phyloP scores from a whole-genome alignment of 1,140 invertebrate genomes.

The Saccostrea glomerata region DNA sequence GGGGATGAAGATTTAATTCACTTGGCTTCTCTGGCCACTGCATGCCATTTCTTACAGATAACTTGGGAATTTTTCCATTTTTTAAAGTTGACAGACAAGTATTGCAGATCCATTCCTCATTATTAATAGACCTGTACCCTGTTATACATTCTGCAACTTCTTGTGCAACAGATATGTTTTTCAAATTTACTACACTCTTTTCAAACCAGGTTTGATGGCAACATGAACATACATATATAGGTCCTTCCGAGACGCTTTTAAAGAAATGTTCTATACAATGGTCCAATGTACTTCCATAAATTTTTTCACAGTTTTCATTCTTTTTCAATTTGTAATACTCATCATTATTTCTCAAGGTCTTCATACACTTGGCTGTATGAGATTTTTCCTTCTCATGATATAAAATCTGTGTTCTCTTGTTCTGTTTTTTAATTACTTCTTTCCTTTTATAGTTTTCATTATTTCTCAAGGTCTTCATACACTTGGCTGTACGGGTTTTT shows the following conservation, averaged over 20 bases:
- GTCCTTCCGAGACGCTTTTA: conserved; percentile 3
- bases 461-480: no score
- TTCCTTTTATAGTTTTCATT: no score
- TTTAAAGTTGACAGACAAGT: conserved; percentile 39
- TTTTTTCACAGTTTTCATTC: conserved; percentile 13
- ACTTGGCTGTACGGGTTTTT: no score
- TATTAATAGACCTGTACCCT: conserved; percentile 5
- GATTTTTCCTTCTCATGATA: no score
- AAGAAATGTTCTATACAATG: conserved; percentile 29
- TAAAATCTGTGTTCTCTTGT: no score
- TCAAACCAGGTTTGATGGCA: conserved; percentile 55
- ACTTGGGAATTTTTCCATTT: conserved; percentile 43
- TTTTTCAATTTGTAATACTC: background rate
- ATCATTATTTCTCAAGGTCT: no score
- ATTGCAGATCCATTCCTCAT: conserved; percentile 45
- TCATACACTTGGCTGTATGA: no score
- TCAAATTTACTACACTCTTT: conserved; percentile 44
- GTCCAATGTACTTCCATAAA: background rate
- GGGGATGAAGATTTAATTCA: conserved; percentile 48
- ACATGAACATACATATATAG: conserved; percentile 45
- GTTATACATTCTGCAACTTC: background rate
- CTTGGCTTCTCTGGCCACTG: conserved; percentile 51
- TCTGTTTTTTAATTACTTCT: no score
- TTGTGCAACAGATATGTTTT: background rate
- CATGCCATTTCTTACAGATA: conserved; percentile 54